These are phyloP conservation scores for Crossaster papposus DNA, from an alignment of 53 echinoderm and acorn worm species.

Conservation along the genomic window DNA sequence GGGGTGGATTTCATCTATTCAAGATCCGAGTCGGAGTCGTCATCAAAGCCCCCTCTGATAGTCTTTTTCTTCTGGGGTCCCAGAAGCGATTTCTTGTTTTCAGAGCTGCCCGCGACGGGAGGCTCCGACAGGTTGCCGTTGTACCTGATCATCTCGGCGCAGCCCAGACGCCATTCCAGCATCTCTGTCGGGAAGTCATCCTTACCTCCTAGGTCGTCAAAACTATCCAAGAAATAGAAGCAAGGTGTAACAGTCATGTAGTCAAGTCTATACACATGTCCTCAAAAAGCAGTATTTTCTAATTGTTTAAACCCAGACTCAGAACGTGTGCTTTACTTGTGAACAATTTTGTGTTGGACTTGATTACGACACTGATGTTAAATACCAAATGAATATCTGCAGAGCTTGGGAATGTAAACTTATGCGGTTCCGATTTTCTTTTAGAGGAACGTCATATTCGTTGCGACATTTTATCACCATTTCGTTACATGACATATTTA, in stretches of 20 bases:
- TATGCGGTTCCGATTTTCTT: too few relatives aligned
- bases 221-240: constrained; percentile 60
- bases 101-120: constrained; percentile 61
- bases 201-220: constrained; percentile 87
- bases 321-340: too few relatives aligned
- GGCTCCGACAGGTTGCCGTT: constrained; percentile 90
- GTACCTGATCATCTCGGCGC: constrained; percentile 90
- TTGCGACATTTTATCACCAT: too few relatives aligned
- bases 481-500: too few relatives aligned
- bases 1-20: constrained; percentile 35
- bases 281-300: too few relatives aligned
- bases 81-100: constrained; percentile 62
- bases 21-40: constrained; percentile 91
- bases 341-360: too few relatives aligned
- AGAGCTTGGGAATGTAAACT: too few relatives aligned
- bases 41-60: constrained; percentile 63
- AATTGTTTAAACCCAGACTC: too few relatives aligned
- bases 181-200: constrained; percentile 99
- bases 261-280: too few relatives aligned
- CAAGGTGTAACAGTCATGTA: neutral
- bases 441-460: too few relatives aligned
- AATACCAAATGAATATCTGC: too few relatives aligned
- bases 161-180: constrained; percentile 96
- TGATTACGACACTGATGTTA: too few relatives aligned
- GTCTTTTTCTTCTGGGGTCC: constrained; percentile 66